These are phyloP conservation scores for Mythimna vitellina DNA, from an alignment of 2,888 invertebrate genomes.

Conservation along the genomic window DNA sequence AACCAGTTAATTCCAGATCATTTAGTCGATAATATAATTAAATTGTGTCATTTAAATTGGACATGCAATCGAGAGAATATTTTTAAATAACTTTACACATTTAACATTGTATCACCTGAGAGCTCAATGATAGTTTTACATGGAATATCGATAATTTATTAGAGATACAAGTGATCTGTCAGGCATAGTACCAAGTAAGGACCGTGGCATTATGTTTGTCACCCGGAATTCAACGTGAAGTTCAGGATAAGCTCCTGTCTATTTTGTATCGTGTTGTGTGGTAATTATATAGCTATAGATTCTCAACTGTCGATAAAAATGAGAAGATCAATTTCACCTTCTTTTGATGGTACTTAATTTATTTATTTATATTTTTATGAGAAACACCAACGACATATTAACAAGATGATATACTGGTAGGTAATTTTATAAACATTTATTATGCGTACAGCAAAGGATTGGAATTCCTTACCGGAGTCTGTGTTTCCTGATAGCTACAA, in stretches of 20 bases:
- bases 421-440: too few species aligned
- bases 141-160: constrained; percentile 41
- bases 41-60: constrained; percentile 58
- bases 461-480: too few species aligned
- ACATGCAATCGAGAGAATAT: constrained; percentile 51
- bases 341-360: too few species aligned
- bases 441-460: too few species aligned
- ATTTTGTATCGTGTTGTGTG: background rate
- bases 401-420: too few species aligned
- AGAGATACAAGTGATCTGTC: constrained; percentile 2
- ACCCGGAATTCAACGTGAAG: constrained; percentile 1
- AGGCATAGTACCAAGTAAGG: constrained; percentile 13
- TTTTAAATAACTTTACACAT: constrained; percentile 59
- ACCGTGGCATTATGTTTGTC: background rate
- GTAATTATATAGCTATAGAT: background rate
- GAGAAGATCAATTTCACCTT: background rate
- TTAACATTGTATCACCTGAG: constrained; percentile 15
- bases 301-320: background rate
- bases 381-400: too few species aligned
- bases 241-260: background rate
- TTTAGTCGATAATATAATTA: constrained; percentile 56
- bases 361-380: too few species aligned
- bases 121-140: constrained; percentile 42
- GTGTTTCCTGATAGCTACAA: too few species aligned
- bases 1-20: constrained; percentile 53